Conservation (phyloP, 1,140 invertebrate genomes). For the Glossosoma conforme region DNA sequence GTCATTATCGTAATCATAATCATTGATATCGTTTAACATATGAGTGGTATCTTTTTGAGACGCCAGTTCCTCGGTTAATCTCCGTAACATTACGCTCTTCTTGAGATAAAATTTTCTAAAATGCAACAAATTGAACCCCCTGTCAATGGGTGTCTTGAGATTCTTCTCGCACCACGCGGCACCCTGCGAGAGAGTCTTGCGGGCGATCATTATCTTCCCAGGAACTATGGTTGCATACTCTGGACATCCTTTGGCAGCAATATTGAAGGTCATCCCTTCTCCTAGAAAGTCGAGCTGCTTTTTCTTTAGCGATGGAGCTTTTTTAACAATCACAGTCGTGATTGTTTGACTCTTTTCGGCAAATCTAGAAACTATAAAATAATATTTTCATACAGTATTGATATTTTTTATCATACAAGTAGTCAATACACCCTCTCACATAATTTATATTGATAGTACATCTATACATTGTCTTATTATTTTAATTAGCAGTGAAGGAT, state of each 20-base stretch:
- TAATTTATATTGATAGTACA: no score
- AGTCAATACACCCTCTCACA: no score
- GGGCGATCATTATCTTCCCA: constrained; percentile 44
- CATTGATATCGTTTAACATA: constrained; percentile 34
- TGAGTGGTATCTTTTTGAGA: constrained; percentile 27
- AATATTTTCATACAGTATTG: no score
- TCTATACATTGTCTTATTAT: no score
- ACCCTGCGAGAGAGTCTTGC: constrained; percentile 44
- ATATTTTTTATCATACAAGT: no score
- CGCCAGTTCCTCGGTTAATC: constrained; percentile 9
- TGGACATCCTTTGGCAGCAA: constrained; percentile 29
- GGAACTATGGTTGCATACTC: constrained; percentile 41
- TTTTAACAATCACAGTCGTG: constrained; percentile 21
- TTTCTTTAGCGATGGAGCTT: constrained; percentile 31
- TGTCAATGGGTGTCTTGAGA: constrained; percentile 45
- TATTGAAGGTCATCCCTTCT: constrained; percentile 40
- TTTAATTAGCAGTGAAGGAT: no score
- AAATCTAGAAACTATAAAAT: constrained; percentile 38
- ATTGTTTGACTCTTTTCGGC: constrained; percentile 39
- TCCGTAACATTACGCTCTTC: constrained; percentile 16
- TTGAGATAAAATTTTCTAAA: constrained; percentile 26
- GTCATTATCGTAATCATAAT: constrained; percentile 52
- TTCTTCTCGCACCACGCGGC: constrained; percentile 46
- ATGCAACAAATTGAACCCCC: constrained; percentile 30
- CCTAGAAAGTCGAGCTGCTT: constrained; percentile 40